These are phyloP conservation scores for Mythimna vitellina DNA, from an alignment of 2,888 invertebrate species.

Conservation along the genomic window DNA sequence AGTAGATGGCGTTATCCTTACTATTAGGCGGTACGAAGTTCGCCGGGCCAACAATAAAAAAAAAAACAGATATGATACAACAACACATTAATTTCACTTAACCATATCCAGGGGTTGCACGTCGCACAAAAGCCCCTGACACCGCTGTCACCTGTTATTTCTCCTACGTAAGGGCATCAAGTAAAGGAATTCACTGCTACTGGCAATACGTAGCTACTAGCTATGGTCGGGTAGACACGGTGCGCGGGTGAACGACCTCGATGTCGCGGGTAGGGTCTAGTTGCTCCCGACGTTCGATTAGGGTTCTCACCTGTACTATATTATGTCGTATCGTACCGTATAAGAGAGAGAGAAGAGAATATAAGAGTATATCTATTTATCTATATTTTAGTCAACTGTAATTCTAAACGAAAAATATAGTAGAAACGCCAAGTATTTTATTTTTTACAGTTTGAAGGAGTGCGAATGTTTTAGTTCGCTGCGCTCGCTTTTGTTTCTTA, in stretches of 20 bases:
- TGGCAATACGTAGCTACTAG: conserved; percentile 24
- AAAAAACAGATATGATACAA: not conserved
- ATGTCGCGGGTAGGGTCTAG: conserved; percentile 45
- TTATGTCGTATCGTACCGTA: not conserved
- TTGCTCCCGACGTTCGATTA: conserved; percentile 13
- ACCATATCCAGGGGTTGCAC: not conserved
- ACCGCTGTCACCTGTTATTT: conserved; percentile 28
- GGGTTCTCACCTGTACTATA: conserved; percentile 1
- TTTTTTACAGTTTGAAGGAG: no score
- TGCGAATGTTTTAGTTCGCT: no score
- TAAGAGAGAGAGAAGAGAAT: no score
- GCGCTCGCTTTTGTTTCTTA: no score
- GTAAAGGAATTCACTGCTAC: conserved; percentile 43
- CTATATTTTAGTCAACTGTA: no score
- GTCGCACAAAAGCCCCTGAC: not conserved
- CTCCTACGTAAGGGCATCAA: conserved; percentile 17
- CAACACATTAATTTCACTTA: not conserved
- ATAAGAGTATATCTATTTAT: no score
- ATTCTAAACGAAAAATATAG: no score
- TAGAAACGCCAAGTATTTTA: no score
- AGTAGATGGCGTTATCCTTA: no score
- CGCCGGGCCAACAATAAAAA: no score
- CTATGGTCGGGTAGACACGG: conserved; percentile 45
- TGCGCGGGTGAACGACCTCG: conserved; percentile 59
- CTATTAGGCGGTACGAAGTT: no score